Evolutionary conservation across 2,888 invertebrate species (phyloP), one percentile per base, ranked within the genome.

Genomic region (Scrobipalpa atriplicella): DNA sequence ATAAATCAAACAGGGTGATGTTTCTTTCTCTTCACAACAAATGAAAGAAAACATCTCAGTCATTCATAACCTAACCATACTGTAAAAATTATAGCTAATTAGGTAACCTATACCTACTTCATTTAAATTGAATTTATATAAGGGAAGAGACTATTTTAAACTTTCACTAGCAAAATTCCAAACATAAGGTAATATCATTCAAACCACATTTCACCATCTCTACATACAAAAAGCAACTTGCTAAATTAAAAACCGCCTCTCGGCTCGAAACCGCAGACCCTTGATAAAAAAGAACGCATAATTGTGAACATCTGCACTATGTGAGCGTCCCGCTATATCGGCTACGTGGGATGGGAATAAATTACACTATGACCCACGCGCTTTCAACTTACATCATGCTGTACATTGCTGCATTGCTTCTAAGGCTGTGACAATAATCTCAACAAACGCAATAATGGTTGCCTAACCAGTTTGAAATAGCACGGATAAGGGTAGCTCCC

Each of bases 231-330:
- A 75, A 72, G 70, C 72, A 67, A 72, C 71, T 75, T 72, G 72
- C 70, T 72, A 72, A 71, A 71, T 72, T 72, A 67, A 77, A 79
- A 78, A 78, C 68, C 68, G 69, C 73, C 78, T 77, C 78, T 78
- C 75, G 78, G 75, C 66, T 64, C 69, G 69, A 74, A 77, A 76
- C 75, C 75, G 78, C 72, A 73, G 73, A 70, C 73, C 74, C 76
- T 75, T 69, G 71, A 67, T 69, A 70, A 74, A 77, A 82, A 81
- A 78, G 78, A 71, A 72, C 72, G 75, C 76, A 80, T 86, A 86
- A 87, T 87, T 84, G 79, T 76, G 85, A 88, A 87, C 89, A 89
- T 89, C 88, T 88, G 89, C 84, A 76, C 75, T 74, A 70, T 72
- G 73, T 73, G 76, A 75, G 73, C n/a, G 47, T 47, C 47, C 47